phyloP scores from a whole-genome alignment of 2,797 vertebrate species.

The Peromyscus attwateri region DNA sequence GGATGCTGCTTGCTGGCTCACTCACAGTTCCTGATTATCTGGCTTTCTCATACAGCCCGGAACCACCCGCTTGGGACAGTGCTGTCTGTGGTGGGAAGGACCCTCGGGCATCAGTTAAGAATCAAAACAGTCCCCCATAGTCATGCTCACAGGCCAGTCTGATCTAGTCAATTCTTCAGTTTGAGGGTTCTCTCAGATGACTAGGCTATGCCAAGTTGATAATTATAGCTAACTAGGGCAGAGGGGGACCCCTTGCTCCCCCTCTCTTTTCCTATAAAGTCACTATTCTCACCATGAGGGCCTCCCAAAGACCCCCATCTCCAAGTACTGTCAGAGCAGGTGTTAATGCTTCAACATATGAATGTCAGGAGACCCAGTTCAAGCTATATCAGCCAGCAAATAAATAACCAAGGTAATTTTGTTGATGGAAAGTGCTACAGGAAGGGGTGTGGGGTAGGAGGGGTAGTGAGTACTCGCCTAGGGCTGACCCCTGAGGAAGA shows the following conservation, averaged over 20 bases:
- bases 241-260: not conserved
- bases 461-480: accelerated
- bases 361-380: not conserved
- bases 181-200: not conserved
- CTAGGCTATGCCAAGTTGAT: not conserved
- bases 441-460: too few relatives aligned
- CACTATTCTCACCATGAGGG: not conserved
- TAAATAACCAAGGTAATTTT: not conserved
- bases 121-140: not conserved
- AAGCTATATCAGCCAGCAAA: too few relatives aligned
- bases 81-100: not conserved
- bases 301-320: not conserved
- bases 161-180: not conserved
- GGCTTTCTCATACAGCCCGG: not conserved
- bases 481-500: not conserved
- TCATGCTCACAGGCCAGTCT: not conserved
- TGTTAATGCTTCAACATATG: not conserved
- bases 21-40: not conserved
- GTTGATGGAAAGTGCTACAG: not conserved
- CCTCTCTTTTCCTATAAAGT: not conserved
- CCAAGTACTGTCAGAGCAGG: not conserved
- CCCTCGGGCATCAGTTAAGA: not conserved
- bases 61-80: too few relatives aligned
- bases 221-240: not conserved
- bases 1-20: not conserved